Evolutionary conservation across 2,797 vertebrate species (phyloP), one percentile per base, ranked within the genome.

Genomic region (Prunella strophiata): DNA sequence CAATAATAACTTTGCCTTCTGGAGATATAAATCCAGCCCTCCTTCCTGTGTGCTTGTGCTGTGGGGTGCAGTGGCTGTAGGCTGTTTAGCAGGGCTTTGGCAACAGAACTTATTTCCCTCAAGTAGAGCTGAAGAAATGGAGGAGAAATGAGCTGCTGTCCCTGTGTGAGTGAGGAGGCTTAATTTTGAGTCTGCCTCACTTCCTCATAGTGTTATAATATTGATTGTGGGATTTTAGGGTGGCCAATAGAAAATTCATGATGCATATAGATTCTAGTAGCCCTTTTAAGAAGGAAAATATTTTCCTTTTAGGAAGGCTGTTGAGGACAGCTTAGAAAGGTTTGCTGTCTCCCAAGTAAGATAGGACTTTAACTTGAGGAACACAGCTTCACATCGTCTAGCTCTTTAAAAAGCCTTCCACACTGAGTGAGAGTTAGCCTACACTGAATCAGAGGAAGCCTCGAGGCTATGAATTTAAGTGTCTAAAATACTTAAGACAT

Each of bases 81-180:
- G 7, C 29, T 43, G 6, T 51, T 75, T 14, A 78, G 32, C 15
- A 23, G 65, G 27, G 16, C 13, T 23, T 42, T 43, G 12, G 32
- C 19, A 85, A 52, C 11, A 27, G 32, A 43, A 50, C 40, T 57
- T 63, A 26, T 66, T 43, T 52, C 74, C 21, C 29, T 82, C 38
- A 40, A 12, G 12, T 22, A 20, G 48, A n/a, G 27, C 27, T 21
- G 47, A 68, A 58, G 36, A 73, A 82, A 18, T 21, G 13, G 52
- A 67, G 27, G 13, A 27, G 32, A 63, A 75, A 92, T 17, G 25
- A 78, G n/a, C 16, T 68, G 10, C 50, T 58, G 58, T 50, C 23
- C 20, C 27, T 1, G 0, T 0, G 5, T 65, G 22, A n/a, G 30
- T 26, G 51, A 54, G 51, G n/a, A 36, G 19, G 23, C 25, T 58